Evolutionary conservation across 2,113 vertebrate species (phyloP), one percentile per base, ranked within the genome.

Genomic region (Onychorhynchus coronatus): DNA sequence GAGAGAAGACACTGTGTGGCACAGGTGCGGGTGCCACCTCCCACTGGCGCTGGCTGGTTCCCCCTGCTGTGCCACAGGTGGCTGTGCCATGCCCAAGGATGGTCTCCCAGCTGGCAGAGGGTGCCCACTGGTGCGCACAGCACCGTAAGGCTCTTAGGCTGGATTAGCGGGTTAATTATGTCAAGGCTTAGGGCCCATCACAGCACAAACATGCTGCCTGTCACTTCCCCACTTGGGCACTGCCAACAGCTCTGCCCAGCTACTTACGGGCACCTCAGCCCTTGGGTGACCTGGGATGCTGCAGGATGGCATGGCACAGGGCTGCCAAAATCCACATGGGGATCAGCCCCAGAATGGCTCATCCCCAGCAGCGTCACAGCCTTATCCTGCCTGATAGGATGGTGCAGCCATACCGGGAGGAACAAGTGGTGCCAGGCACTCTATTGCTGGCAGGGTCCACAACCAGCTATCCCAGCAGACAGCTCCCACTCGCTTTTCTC

Each of bases 101-200:
- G 31, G 49, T 73, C 39, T 42, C 47, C 11, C 1, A 12, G 42
- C 59, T 33, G 59, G 68, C 55, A 46, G 20, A 73, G 74, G 30
- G 46, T 28, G 49, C 67, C 53, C 1, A 2, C 55, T 1, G 0
- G 13, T 65, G 55, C 66, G 56, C 10, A 10, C 3, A 1, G 59
- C 28, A 3, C 56, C 0, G 0, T 97, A 97, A 97, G 31, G 62
- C 84, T 95, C 97, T 97, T 95, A 97, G 41, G 8, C 24, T 52
- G 90, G 97, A 97, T 97, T 96, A 97, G 52, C 55, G 24, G 53
- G 88, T 95, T 95, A 95, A 95, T 96, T 97, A 72, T 12, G 12
- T 94, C 78, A 81, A 18, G 62, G 94, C 89, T 97, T 89, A 97
- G 87, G 33, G 63, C 59, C 27, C 15, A 10, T 72, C 1, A 3